phyloP scores from a whole-genome alignment of 2,113 vertebrate species.

The Butorides virescens region DNA sequence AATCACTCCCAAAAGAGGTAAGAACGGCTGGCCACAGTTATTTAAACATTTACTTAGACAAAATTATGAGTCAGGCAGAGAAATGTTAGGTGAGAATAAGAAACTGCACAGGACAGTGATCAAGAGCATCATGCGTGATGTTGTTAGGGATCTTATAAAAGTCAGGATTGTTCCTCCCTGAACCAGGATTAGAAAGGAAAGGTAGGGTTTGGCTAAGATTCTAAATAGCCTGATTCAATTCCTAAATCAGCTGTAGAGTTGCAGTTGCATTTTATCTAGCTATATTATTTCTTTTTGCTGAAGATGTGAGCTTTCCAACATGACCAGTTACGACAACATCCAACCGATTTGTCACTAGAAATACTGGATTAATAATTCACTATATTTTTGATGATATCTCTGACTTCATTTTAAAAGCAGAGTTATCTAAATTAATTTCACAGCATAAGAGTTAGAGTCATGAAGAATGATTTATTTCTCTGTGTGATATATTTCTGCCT shows the following conservation, averaged over 20 bases:
- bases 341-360: background rate
- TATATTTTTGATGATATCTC: background rate
- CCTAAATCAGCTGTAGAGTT: background rate
- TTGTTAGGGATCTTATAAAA: background rate
- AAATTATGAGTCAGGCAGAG: background rate
- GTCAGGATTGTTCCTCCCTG: background rate
- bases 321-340: background rate
- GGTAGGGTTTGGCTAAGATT: background rate
- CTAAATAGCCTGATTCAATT: background rate
- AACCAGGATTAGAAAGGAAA: background rate
- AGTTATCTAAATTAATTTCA: background rate
- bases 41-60: background rate
- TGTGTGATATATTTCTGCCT: background rate
- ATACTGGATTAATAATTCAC: background rate
- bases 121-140: background rate
- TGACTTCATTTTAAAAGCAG: background rate
- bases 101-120: background rate
- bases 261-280: background rate
- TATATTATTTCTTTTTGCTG: background rate
- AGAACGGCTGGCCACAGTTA: background rate
- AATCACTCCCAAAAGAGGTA: background rate
- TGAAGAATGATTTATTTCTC: background rate
- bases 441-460: background rate
- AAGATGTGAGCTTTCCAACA: background rate
- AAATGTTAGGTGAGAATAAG: background rate